Percentiles rank a stretch among this genome's conserved stretches.
Evolutionary conservation across 2,888 invertebrate genomes (phyloP).

Genomic region (Sycophila texana): DNA sequence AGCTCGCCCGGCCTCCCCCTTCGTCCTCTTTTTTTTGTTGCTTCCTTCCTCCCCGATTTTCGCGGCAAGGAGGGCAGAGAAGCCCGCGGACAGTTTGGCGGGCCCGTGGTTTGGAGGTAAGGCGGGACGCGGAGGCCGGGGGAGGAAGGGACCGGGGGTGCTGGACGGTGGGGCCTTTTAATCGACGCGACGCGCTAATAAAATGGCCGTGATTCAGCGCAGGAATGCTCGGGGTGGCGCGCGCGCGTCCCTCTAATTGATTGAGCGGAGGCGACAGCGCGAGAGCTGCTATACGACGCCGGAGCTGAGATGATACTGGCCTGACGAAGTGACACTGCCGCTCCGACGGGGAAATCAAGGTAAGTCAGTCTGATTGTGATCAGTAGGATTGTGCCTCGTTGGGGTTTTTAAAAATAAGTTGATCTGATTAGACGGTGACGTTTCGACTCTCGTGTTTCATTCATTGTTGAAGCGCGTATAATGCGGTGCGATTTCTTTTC

Average conservation of each 20-base stretch:
- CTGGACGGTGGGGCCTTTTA: slow-evolving; percentile 23
- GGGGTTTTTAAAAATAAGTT: no score
- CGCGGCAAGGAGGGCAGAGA: no score
- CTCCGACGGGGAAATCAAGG: not conserved
- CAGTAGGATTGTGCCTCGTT: no score
- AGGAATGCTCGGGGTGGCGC: slow-evolving; percentile 26
- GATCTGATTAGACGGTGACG: no score
- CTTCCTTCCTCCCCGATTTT: no score
- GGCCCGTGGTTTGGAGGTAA: not conserved
- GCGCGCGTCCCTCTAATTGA: slow-evolving; percentile 37
- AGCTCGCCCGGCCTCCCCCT: slow-evolving; percentile 56
- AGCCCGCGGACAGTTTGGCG: no score
- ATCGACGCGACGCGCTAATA: slow-evolving; percentile 57
- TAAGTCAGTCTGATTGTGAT: no score
- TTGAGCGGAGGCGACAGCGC: not conserved
- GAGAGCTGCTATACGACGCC: slow-evolving; percentile 11
- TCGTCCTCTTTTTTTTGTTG: not conserved
- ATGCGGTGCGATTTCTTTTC: no score
- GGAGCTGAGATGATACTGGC: slow-evolving; percentile 51
- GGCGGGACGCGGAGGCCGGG: not conserved
- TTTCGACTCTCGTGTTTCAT: no score
- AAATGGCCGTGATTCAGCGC: slow-evolving; percentile 69
- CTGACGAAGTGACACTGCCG: slow-evolving; percentile 36
- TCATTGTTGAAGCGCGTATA: no score
- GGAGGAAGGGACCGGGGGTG: not conserved